Conservation (phyloP, 2,888 invertebrate species). For the Rotaria socialis region DNA sequence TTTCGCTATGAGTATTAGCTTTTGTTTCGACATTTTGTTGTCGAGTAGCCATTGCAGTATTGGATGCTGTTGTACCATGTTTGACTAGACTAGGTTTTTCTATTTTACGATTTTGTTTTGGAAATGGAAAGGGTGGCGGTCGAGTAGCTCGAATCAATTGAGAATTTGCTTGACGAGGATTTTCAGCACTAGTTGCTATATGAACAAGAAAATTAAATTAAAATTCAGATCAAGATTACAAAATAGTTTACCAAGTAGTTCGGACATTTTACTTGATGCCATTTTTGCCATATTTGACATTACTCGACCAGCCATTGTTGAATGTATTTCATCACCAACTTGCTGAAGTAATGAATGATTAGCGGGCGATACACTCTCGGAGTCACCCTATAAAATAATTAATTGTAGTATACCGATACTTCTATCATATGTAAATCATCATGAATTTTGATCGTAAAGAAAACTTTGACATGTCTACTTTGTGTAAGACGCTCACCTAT, state of each 20-base stretch:
- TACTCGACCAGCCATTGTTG: background rate
- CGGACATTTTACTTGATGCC: background rate
- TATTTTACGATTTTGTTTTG: background rate
- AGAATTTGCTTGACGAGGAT: background rate
- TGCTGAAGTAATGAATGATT: background rate
- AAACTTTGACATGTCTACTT: no score
- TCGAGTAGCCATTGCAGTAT: background rate
- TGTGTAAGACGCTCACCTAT: no score
- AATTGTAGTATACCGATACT: no score
- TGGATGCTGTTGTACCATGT: background rate
- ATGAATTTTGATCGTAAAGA: no score
- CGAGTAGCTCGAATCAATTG: background rate
- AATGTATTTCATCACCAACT: constrained; percentile 1
- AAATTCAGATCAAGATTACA: no score
- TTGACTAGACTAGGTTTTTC: background rate
- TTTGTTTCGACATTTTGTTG: background rate
- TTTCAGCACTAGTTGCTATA: background rate
- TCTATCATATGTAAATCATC: no score
- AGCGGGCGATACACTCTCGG: background rate
- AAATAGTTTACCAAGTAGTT: background rate
- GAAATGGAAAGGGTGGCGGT: constrained; percentile 24
- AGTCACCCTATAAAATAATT: background rate
- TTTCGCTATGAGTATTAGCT: constrained; percentile 65
- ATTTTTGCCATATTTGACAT: constrained; percentile 10
- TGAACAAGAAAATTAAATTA: background rate